These are phyloP conservation scores for Stegophylla sp. DNA, from an alignment of 2,888 invertebrate species.

Conservation along the genomic window DNA sequence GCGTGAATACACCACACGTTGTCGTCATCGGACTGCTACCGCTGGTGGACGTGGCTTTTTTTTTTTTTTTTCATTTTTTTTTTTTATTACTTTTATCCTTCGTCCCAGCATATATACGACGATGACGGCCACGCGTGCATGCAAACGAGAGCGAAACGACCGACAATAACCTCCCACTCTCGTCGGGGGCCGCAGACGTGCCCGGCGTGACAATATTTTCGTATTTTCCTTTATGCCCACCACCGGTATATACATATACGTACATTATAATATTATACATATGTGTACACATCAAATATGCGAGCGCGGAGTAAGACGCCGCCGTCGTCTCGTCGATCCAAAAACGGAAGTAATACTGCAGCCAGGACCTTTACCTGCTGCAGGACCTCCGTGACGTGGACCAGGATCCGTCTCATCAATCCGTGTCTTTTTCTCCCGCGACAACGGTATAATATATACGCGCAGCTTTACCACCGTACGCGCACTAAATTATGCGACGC, in stretches of 20 bases:
- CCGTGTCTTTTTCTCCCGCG: slow-evolving; percentile 17
- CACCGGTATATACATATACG: neutral
- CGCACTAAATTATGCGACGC: slow-evolving; percentile 44
- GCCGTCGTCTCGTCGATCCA: slow-evolving; percentile 46
- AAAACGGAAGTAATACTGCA: slow-evolving; percentile 16
- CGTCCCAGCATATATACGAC: no score
- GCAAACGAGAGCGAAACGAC: slow-evolving; percentile 34
- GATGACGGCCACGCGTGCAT: neutral
- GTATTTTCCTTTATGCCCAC: slow-evolving; percentile 12
- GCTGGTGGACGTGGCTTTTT: neutral
- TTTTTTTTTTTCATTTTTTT: neutral
- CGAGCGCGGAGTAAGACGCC: neutral
- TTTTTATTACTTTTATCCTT: neutral
- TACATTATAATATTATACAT: neutral
- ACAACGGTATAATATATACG: neutral
- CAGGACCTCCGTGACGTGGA: neutral
- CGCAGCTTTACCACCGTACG: neutral
- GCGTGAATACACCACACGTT: no score
- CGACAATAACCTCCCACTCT: neutral
- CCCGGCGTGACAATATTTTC: slow-evolving; percentile 50
- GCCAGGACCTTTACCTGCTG: slow-evolving; percentile 9
- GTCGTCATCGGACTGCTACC: neutral
- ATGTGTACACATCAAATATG: neutral
- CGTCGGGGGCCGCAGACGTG: slow-evolving; percentile 24
- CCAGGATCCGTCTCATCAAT: slow-evolving; percentile 35